A percentile compares a stretch with the other conserved stretches of the same genome.
These are phyloP conservation scores for Noctua janthe DNA, from an alignment of 2,888 invertebrate species.

Conservation along the genomic window DNA sequence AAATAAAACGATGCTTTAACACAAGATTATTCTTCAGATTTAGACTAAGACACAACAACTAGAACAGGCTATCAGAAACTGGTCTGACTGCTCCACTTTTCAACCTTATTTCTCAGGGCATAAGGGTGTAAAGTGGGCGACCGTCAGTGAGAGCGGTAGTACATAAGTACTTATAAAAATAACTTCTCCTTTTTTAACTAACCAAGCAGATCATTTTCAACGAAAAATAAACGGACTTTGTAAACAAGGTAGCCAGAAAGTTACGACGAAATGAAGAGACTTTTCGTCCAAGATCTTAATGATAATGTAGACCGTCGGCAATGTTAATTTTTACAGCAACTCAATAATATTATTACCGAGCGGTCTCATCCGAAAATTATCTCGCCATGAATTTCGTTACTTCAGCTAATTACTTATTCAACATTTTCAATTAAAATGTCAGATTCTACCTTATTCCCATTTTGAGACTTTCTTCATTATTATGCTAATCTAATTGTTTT, in stretches of 20 bases:
- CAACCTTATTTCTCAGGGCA: no score
- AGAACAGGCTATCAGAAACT: no score
- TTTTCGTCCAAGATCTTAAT: conserved; percentile 16
- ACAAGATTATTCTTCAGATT: no score
- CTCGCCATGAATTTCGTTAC: conserved; percentile 57
- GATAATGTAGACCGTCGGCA: conserved; percentile 18
- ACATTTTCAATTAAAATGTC: conserved; percentile 69
- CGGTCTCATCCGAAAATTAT: conserved; percentile 53
- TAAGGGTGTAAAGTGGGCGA: no score
- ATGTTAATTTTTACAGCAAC: conserved; percentile 50
- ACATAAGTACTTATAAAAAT: neutral
- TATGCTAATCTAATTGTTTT: conserved; percentile 72
- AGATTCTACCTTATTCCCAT: conserved; percentile 58
- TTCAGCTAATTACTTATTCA: conserved; percentile 63
- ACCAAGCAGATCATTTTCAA: neutral
- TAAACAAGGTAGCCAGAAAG: conserved; percentile 9
- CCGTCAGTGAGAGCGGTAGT: no score
- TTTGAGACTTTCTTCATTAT: conserved; percentile 66
- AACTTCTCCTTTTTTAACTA: neutral
- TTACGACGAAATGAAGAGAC: neutral
- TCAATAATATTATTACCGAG: conserved; percentile 55
- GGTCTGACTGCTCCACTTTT: no score
- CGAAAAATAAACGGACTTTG: conserved; percentile 5
- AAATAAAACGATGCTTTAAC: no score
- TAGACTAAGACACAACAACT: no score